Percentiles rank a stretch among this genome's conserved stretches.
Conservation (phyloP, 2,888 invertebrate species). For the Heterodera filipjevi region DNA sequence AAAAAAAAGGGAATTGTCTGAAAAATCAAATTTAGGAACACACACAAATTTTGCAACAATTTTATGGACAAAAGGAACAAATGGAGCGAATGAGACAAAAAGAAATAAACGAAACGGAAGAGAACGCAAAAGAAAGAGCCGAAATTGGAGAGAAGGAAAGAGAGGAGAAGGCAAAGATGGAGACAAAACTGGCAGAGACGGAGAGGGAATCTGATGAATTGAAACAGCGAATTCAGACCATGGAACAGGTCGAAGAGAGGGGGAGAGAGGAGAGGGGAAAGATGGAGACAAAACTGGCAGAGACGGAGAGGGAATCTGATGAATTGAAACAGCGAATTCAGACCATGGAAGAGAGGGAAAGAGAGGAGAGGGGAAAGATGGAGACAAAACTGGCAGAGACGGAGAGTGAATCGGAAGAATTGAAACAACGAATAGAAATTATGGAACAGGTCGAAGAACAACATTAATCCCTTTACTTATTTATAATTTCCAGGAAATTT, state of each 20-base stretch:
- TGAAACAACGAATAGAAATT: constrained; percentile 4
- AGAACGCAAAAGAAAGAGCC: neutral
- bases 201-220: constrained; percentile 17
- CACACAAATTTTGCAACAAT: constrained; percentile 7
- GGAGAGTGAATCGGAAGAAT: constrained; percentile 13
- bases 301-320: constrained; percentile 6
- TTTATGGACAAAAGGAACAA: neutral
- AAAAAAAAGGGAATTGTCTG: neutral
- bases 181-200: constrained; percentile 18
- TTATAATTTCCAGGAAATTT: neutral
- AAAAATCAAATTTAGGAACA: constrained; percentile 15
- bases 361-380: constrained; percentile 8
- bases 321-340: constrained; percentile 17
- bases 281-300: constrained; percentile 21
- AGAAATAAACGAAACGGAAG: constrained; percentile 7
- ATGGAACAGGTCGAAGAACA: no score
- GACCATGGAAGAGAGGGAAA: neutral
- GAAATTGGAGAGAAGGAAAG: neutral
- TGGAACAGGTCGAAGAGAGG: neutral
- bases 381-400: constrained; percentile 19
- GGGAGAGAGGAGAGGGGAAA: neutral
- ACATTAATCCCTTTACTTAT: no score
- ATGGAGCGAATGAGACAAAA: neutral
- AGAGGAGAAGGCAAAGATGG: constrained; percentile 12
- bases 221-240: neutral